Evolutionary conservation across 2,797 vertebrate species (phyloP).

Genomic region (Cyclura pinguis): DNA sequence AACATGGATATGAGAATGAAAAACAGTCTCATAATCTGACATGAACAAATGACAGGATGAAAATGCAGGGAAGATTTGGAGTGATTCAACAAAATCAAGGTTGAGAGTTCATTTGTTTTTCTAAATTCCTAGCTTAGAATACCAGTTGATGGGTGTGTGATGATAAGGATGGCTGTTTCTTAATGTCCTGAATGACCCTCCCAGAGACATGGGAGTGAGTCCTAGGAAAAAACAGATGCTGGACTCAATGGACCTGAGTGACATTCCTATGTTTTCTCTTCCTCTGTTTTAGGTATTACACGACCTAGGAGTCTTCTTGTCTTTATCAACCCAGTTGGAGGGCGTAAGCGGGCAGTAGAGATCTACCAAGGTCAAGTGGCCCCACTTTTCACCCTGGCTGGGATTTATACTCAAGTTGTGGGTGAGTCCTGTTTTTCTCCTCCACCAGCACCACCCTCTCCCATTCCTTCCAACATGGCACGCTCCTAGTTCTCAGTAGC

Average conservation of each 20-base stretch:
- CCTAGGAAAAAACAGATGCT: neutral
- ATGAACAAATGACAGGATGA: neutral
- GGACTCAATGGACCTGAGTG: no score
- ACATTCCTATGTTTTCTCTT: neutral
- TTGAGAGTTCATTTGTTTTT: neutral
- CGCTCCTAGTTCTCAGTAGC: neutral
- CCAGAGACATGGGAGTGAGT: neutral
- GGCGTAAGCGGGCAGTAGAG: slow-evolving; percentile 80
- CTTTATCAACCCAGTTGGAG: slow-evolving; percentile 88
- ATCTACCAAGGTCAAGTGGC: slow-evolving; percentile 83
- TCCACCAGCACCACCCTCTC: no score
- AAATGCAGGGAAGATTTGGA: neutral
- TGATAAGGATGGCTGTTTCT: neutral
- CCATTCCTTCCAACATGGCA: neutral
- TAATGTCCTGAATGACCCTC: neutral
- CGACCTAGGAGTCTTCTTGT: slow-evolving; percentile 85
- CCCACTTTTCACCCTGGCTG: slow-evolving; percentile 87
- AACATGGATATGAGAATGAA: neutral
- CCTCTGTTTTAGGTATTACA: slow-evolving; percentile 74
- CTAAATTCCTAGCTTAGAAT: neutral
- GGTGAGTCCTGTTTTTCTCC: slow-evolving; percentile 73
- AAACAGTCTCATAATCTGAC: neutral
- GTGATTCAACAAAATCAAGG: neutral
- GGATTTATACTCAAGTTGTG: slow-evolving; percentile 85
- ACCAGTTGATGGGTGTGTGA: neutral